Base-by-base conservation (phyloP, 2,888 invertebrate species). In the Epistrophe grossulariae region DNA sequence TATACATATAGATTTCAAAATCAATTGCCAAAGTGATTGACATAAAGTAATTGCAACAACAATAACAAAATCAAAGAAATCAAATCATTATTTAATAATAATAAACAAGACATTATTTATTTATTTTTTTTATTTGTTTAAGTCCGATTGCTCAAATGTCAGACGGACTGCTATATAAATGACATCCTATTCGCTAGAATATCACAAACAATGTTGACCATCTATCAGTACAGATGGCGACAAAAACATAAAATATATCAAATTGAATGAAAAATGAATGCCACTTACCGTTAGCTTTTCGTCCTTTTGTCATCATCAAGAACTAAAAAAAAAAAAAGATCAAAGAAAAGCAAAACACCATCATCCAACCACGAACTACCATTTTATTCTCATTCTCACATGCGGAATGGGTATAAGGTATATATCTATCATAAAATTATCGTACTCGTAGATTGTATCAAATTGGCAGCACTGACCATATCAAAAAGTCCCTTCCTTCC, bases 191-290 rank as follows among this genome's bases (percentile, higher is more conserved):
- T 40, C 48, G 8, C n/a, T 43, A 38, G 35, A 24, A 76, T 38
- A 70, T 62, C 73, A 45, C 66, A 66, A 73, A 62, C 60, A 81
- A 76, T 70, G 70, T 24, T 62, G 74, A 77, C 73, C 81, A 81
- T 78, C 66, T 72, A 78, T 74, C 77, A 79, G 84, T 78, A 31
- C 19, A 80, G 40, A 31, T 68, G 43, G 35, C 59, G 45, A 48
- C 31, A 55, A 48, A 70, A 60, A 76, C 48, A 28, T 17, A 62
- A 64, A 57, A 15, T 13, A 52, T 72, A 55, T 70, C 70, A 52
- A 68, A 68, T 52, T 59, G 70, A 74, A 71, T 85, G 78, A 85
- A 85, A 85, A 85, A 85, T 85, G 68, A 85, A 85, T 78, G 81
- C 70, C 85, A 82, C 64, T 79, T 85, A 38, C 50, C 52, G 62